Conservation (phyloP, 2,113 vertebrate genomes). For the Nerophis lumbriciformis region DNA sequence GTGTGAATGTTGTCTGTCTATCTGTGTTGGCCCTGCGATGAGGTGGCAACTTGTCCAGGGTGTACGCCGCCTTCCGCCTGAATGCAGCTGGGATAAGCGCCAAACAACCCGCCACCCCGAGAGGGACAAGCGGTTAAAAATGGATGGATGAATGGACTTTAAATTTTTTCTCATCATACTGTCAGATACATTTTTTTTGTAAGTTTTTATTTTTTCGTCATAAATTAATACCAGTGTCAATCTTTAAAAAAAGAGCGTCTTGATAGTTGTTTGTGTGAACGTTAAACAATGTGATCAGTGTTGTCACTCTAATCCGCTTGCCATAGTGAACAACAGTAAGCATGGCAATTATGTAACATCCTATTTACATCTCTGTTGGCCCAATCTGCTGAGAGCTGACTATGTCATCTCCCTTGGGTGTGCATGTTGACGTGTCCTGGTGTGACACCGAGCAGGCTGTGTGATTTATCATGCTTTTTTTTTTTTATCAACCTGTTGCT, state of each 20-base stretch:
- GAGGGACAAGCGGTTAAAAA: too few relatives aligned
- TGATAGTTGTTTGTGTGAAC: too few relatives aligned
- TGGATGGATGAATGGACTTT: too few relatives aligned
- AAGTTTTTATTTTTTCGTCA: too few relatives aligned
- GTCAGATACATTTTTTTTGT: too few relatives aligned
- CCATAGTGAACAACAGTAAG: constrained; percentile 26
- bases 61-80: too few relatives aligned
- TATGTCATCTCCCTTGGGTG: constrained; percentile 51
- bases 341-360: constrained; percentile 57
- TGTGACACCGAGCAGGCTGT: constrained; percentile 2
- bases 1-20: too few relatives aligned
- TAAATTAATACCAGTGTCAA: not conserved
- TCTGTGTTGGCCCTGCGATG: too few relatives aligned
- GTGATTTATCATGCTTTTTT: not conserved
- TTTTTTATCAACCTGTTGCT: not conserved
- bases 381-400: constrained; percentile 49
- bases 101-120: too few relatives aligned
- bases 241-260: not conserved
- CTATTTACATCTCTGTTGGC: constrained; percentile 59
- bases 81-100: too few relatives aligned
- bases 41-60: too few relatives aligned
- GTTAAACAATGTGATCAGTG: constrained; percentile 4
- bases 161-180: too few relatives aligned
- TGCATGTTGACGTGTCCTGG: constrained; percentile 31
- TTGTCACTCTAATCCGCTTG: constrained; percentile 31